Base-by-base conservation (phyloP, 2,888 invertebrate genomes). In the Blastobasis adustella region DNA sequence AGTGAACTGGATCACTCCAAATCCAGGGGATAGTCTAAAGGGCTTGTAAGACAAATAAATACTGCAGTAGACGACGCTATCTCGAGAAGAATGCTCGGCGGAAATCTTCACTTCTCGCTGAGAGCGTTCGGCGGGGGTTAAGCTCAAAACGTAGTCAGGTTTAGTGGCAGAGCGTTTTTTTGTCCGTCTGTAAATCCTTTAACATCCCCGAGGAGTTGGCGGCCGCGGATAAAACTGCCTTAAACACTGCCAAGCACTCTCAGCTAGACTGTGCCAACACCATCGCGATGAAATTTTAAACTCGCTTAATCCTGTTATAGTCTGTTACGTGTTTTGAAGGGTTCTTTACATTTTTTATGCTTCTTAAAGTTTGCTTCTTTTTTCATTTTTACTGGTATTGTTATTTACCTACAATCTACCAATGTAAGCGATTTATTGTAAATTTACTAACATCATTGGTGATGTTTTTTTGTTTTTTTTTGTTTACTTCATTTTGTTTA, bases 181-280 rank as follows among this genome's bases (percentile, higher is more conserved):
- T 68, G 62, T 67, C 65, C 65, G 65, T 69, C 68, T 69, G 71
- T 73, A 77, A 81, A 82, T 77, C 78, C 77, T 73, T 73, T 67
- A 74, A 74, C 75, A 76, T 76, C 77, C 74, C 72, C 56, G 57
- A 69, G 68, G 76, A 77, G 66, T 58, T 59, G 61, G 51, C 54
- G 63, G 66, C 60, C 61, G 63, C 63, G 73, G 71, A 71, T 63
- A 73, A 66, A 68, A 71, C 68, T 69, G 73, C 76, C 74, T 81
- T 80, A 77, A 79, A 80, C 68, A 68, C 69, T 58, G 66, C 45
- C 61, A 63, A 77, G 68, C 63, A 67, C 69, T 70, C 62, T 68
- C 66, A 62, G 61, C 66, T 45, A 73, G 49, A 73, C 66, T 70
- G 62, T 68, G 67, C 72, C 69, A 73, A 76, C 71, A 73, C 66